Conservation (phyloP, 2,113 vertebrate genomes). For the Lynx canadensis region DNA sequence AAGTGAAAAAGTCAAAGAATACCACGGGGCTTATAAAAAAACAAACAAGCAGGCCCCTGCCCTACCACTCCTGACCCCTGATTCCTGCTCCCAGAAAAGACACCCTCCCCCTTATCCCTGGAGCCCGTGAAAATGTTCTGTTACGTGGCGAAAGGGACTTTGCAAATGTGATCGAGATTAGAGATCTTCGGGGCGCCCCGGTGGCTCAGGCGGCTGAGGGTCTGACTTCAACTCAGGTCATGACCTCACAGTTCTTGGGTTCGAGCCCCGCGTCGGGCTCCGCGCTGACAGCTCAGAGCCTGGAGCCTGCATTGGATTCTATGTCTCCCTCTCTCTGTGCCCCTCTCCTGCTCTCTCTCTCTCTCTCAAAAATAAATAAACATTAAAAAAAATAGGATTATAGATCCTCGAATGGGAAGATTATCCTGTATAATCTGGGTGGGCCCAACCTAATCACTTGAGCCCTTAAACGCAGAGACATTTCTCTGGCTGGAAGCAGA, state of each 20-base stretch:
- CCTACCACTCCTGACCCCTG: not conserved
- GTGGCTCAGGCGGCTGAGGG: too few relatives aligned
- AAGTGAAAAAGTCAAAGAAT: not conserved
- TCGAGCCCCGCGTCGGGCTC: too few relatives aligned
- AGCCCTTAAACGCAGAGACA: conserved; percentile 15
- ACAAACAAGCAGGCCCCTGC: not conserved
- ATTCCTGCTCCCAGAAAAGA: not conserved
- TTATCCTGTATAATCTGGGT: conserved; percentile 12
- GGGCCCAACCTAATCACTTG: not conserved
- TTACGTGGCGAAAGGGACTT: not conserved
- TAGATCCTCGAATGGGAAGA: conserved; percentile 6
- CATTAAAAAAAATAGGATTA: too few relatives aligned
- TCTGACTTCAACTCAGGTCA: too few relatives aligned
- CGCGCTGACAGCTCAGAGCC: too few relatives aligned
- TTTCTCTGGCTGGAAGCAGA: not conserved
- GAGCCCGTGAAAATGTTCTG: not conserved
- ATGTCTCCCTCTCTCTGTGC: too few relatives aligned
- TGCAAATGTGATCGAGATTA: not conserved
- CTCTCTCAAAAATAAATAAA: too few relatives aligned
- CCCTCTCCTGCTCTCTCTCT: too few relatives aligned
- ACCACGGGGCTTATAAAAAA: not conserved
- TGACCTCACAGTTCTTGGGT: too few relatives aligned
- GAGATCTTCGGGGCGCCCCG: not conserved
- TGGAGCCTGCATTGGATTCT: too few relatives aligned
- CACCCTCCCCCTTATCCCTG: not conserved